Percentiles rank a stretch among this genome's conserved stretches.
phyloP scores from a whole-genome alignment of 2,888 invertebrate species.

The Chaetoderma sp. region DNA sequence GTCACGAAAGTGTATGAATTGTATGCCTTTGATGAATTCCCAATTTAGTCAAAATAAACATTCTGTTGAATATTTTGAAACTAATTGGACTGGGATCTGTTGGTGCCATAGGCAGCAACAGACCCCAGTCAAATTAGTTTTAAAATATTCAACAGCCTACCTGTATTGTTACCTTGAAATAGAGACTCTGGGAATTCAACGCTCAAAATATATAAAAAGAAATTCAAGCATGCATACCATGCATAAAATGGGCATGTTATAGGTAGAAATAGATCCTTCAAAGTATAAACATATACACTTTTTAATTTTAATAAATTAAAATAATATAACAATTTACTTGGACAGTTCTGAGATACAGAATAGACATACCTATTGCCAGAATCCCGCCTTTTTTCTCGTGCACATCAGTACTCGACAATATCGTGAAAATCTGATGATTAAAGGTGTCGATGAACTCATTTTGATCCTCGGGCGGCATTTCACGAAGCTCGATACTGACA shows the following conservation, averaged over 20 bases:
- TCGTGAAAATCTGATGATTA: constrained; percentile 94
- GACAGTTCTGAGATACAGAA: background rate
- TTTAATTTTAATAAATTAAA: background rate
- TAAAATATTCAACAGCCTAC: too few relatives aligned
- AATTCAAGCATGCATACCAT: background rate
- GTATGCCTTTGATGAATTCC: too few relatives aligned
- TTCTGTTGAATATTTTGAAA: too few relatives aligned
- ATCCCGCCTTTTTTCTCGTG: constrained; percentile 97
- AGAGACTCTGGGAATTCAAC: too few relatives aligned
- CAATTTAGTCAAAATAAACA: too few relatives aligned
- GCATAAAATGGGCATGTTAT: too few relatives aligned
- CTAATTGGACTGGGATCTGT: too few relatives aligned
- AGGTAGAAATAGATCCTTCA: background rate
- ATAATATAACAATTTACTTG: background rate
- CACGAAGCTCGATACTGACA: constrained; percentile 77
- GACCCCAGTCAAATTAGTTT: too few relatives aligned
- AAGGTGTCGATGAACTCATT: constrained; percentile 93
- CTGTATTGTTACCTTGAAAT: too few relatives aligned
- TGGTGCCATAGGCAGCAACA: too few relatives aligned
- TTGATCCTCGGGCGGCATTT: constrained; percentile 84
- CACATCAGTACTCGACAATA: constrained; percentile 92
- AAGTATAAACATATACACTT: background rate
- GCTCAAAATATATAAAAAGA: too few relatives aligned
- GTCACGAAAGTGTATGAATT: too few relatives aligned
- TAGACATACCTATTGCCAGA: constrained; percentile 78